Evolutionary conservation across 2,113 vertebrate genomes (phyloP), one percentile per base, ranked within the genome.

Genomic region (Silurus asotus): DNA sequence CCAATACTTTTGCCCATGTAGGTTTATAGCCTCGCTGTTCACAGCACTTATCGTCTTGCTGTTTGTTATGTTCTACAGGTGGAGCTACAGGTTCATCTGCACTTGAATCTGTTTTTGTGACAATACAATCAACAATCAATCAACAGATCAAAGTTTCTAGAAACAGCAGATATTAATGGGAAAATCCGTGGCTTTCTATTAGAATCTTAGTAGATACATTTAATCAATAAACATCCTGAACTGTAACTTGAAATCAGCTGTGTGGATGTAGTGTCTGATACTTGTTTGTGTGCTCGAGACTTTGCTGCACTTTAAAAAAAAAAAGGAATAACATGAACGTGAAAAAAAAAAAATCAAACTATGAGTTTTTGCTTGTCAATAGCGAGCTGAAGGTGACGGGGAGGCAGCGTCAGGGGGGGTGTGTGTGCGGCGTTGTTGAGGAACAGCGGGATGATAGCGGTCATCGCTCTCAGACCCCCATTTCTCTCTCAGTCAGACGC

Each of bases 401-500:
- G 25, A 51, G 81, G 75, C 28, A 25, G 82, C 55, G 72, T 56
- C 3, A 64, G 28, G 15, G 61, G 75, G 25, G 48, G 74, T 48
- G 78, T 59, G 56, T 72, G 78, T 83, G 51, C 90, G 89, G 87
- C 88, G 84, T 90, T 58, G 23, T 75, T 14, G 56, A 55, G 56
- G 48, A 92, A 93, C 93, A 94, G 94, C 93, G 10, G 90, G 85
- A 81, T 61, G 14, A 64, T 53, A 84, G 83, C 55, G 88, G 82
- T 74, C 87, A 91, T 91, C 87, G 93, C 90, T 92, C 90, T 91
- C 80, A 90, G 72, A 90, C 93, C 92, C 88, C 93, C 92, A 95
- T 95, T 94, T 94, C 90, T 90, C 87, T 91, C 94, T 0, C 94
- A 90, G 93, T 87, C 88, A 93, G 95, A 65, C 92, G 91, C 89